Base-by-base conservation (phyloP, 2,888 invertebrate genomes). In the Stenichneumon culpator region DNA sequence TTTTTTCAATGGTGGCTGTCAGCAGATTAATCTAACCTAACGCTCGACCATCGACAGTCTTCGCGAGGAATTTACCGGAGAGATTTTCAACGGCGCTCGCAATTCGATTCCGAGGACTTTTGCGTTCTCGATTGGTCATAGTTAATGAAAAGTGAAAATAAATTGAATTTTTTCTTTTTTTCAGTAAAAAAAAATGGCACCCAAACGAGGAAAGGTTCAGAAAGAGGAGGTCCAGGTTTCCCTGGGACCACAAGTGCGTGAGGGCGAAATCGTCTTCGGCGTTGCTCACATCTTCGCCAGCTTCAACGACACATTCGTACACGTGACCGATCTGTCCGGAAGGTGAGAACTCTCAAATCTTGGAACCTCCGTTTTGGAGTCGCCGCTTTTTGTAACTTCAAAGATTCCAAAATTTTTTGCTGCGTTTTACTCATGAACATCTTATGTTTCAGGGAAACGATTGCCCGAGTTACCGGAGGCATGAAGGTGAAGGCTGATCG, bases 401-500 rank as follows among this genome's bases (percentile, higher is more conserved):
- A n/a, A 11, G 47, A 36, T 19, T n/a, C 39, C 3, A 44, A 69
- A n/a, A 78, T 79, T 39, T 11, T 36, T 7, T 36, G 36, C 36
- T 9, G 36, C 5, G 14, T 57, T n/a, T 25, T 50, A 52, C 19
- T n/a, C 19, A 7, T 19, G 4, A 72, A 65, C 78, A 36, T 75
- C 78, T 65, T 63, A 47, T 79, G 65, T 91, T 92, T 5, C 84
- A 95, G 98, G 93, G 98, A 98, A 96, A 98, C 98, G 19, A 98
- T 98, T 92, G 97, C 98, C 89, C 96, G 99, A 93, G 98, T 99
- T 78, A 99, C 99, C 90, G 98, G 98, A 91, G 98, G 98, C 86
- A 99, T 99, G 99, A 99, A 99, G 95, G 99, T 99, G 68, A 99
- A 99, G 95, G 99, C 99, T 91, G 99, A 99, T 95, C 97, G 99